Conservation (phyloP, 2,888 invertebrate species). For the Gisinianus flammeolus region DNA sequence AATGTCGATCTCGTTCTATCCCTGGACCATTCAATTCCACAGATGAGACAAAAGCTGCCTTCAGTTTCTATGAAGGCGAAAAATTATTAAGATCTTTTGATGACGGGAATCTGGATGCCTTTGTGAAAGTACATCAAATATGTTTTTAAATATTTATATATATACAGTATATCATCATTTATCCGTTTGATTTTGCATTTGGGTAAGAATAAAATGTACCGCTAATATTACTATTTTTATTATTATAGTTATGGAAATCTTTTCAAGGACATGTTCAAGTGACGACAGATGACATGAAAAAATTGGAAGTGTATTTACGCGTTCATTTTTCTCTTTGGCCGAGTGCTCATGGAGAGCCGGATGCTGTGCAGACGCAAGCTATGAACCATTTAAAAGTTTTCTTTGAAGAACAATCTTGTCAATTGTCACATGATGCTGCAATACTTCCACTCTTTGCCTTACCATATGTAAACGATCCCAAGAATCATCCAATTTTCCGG, state of each 20-base stretch:
- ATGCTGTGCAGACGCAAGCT: slow-evolving; percentile 43
- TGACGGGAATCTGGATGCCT: slow-evolving; percentile 49
- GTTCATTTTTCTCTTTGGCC: slow-evolving; percentile 57
- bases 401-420: slow-evolving; percentile 63
- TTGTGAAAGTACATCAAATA: slow-evolving; percentile 42
- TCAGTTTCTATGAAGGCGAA: slow-evolving; percentile 51
- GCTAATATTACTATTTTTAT: no score
- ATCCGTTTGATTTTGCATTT: no score
- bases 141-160: no score
- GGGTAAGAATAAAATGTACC: no score
- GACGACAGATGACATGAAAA: slow-evolving; percentile 56
- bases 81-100: slow-evolving; percentile 52
- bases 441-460: slow-evolving; percentile 67
- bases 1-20: slow-evolving; percentile 49
- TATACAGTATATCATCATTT: no score
- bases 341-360: slow-evolving; percentile 46
- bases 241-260: slow-evolving; percentile 49
- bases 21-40: slow-evolving; percentile 44
- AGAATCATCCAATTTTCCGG: slow-evolving; percentile 65
- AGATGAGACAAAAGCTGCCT: slow-evolving; percentile 47
- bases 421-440: slow-evolving; percentile 65
- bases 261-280: slow-evolving; percentile 56
- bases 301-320: slow-evolving; percentile 55
- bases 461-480: slow-evolving; percentile 67
- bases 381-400: slow-evolving; percentile 59